Evolutionary conservation across 2,113 vertebrate species (phyloP).

Genomic region (Puntigrus tetrazona): DNA sequence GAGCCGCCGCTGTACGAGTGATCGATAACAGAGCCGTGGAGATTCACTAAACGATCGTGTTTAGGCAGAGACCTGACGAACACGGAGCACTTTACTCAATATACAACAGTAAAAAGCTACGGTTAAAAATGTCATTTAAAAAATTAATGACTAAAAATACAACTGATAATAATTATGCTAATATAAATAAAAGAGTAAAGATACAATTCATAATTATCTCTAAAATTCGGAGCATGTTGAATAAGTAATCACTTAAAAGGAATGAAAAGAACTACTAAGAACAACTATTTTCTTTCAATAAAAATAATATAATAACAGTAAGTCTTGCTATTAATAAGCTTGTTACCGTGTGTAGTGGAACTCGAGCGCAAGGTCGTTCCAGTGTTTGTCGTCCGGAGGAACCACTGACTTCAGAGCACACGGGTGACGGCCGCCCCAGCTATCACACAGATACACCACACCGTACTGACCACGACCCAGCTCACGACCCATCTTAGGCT

Average conservation of each 20-base stretch:
- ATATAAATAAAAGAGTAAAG: too few species aligned
- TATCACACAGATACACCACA: slow-evolving; percentile 95
- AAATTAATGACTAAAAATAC: too few species aligned
- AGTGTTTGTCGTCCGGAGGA: slow-evolving; percentile 98
- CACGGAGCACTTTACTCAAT: neutral
- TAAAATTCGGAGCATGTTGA: too few species aligned
- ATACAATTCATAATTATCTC: too few species aligned
- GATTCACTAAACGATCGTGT: slow-evolving; percentile 90
- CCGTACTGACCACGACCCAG: slow-evolving; percentile 96
- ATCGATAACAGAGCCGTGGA: slow-evolving; percentile 96
- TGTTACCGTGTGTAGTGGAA: slow-evolving; percentile 96
- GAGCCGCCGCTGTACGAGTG: slow-evolving; percentile 89
- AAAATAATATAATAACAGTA: too few species aligned
- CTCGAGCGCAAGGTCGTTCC: slow-evolving; percentile 97
- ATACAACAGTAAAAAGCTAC: too few species aligned
- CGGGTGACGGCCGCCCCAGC: slow-evolving; percentile 90
- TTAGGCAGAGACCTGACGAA: slow-evolving; percentile 85
- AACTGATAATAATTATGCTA: too few species aligned
- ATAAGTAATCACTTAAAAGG: too few species aligned
- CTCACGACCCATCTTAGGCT: slow-evolving; percentile 92
- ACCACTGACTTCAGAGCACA: slow-evolving; percentile 97
- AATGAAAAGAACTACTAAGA: too few species aligned
- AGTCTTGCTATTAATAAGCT: too few species aligned
- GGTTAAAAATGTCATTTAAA: too few species aligned
- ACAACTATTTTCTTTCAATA: too few species aligned